Evolutionary conservation across 2,113 vertebrate genomes (phyloP).

Genomic region (Salminus brasiliensis): DNA sequence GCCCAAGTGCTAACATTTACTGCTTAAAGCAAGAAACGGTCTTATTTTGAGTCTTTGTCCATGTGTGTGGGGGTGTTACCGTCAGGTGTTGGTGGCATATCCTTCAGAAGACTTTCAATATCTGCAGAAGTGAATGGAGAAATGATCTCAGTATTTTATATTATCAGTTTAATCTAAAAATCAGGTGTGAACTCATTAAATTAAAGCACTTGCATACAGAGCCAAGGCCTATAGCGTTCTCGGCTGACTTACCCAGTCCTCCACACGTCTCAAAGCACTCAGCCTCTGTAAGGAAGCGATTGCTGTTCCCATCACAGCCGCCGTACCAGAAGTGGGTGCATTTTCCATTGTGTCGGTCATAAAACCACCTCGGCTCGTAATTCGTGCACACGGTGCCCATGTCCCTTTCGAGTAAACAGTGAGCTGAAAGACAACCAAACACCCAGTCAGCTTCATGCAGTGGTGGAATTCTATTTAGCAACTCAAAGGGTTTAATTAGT

Average conservation of each 20-base stretch:
- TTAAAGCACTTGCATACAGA: too few relatives aligned
- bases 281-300: slow-evolving; percentile 64
- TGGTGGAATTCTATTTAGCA: too few relatives aligned
- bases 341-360: slow-evolving; percentile 62
- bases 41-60: too few relatives aligned
- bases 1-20: too few relatives aligned
- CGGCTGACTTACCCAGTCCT: slow-evolving; percentile 61
- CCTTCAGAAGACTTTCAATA: slow-evolving; percentile 1
- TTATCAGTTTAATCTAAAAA: too few relatives aligned
- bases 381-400: slow-evolving; percentile 59
- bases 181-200: too few relatives aligned
- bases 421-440: slow-evolving; percentile 68
- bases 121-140: background rate
- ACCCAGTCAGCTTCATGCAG: background rate
- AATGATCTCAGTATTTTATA: background rate
- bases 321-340: slow-evolving; percentile 76
- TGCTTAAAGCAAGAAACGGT: too few relatives aligned
- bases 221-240: accelerated
- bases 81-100: background rate
- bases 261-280: slow-evolving; percentile 71
- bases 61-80: slow-evolving; percentile 2
- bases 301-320: slow-evolving; percentile 74
- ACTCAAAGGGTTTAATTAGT: too few relatives aligned
- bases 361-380: slow-evolving; percentile 68
- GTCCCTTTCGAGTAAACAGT: slow-evolving; percentile 65